Evolutionary conservation across 2,888 invertebrate genomes (phyloP).

Genomic region (Cerastis rubricosa): DNA sequence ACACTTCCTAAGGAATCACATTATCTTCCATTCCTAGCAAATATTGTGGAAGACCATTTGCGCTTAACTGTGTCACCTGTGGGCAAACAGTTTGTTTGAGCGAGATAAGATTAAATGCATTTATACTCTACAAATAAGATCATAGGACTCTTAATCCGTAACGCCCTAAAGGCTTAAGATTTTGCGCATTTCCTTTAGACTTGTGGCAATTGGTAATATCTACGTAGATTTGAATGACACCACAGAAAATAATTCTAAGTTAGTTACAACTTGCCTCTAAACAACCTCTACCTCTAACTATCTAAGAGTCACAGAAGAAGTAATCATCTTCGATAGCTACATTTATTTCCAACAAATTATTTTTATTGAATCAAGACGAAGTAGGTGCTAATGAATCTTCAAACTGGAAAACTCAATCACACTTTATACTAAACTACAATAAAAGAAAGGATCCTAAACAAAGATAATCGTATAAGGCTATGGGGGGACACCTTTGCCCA

Average conservation of each 20-base stretch:
- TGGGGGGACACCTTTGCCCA: not conserved
- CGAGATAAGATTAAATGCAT: constrained; percentile 59
- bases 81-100: constrained; percentile 76
- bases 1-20: constrained; percentile 45
- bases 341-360: not conserved
- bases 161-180: constrained; percentile 8
- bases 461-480: not conserved
- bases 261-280: not conserved
- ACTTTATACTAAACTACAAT: not conserved
- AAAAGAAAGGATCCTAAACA: not conserved
- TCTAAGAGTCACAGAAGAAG: not conserved
- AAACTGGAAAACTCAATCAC: not conserved
- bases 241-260: not conserved
- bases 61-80: constrained; percentile 70
- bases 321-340: not conserved
- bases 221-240: not conserved
- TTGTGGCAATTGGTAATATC: not conserved
- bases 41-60: constrained; percentile 76
- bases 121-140: constrained; percentile 44
- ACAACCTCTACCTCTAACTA: too few relatives aligned
- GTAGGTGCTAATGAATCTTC: not conserved
- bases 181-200: constrained; percentile 9
- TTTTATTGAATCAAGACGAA: not conserved
- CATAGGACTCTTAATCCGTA: constrained; percentile 12
- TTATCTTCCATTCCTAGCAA: constrained; percentile 70